Evolutionary conservation across 2,888 invertebrate genomes (phyloP).

Genomic region (Panzeria rudis): DNA sequence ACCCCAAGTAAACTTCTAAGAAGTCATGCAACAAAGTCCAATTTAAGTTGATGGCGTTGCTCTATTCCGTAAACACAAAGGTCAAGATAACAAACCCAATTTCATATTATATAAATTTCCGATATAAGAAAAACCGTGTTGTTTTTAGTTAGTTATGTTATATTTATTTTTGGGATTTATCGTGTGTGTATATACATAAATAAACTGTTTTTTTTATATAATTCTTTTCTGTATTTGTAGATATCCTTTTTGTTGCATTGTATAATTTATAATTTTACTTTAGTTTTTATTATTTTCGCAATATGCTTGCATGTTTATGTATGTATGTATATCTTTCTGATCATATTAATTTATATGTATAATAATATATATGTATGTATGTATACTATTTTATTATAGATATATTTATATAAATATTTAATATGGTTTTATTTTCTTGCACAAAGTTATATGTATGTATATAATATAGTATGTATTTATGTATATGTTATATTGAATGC

Average conservation of each 20-base stretch:
- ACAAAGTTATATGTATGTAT: constrained; percentile 54
- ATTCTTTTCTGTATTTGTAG: constrained; percentile 30
- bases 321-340: constrained; percentile 56
- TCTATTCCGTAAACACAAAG: too few relatives aligned
- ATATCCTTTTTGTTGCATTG: constrained; percentile 34
- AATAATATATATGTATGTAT: constrained; percentile 40
- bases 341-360: constrained; percentile 45
- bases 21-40: too few relatives aligned
- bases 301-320: constrained; percentile 52
- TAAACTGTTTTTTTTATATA: constrained; percentile 50
- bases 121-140: too few relatives aligned
- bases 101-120: too few relatives aligned
- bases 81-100: neutral
- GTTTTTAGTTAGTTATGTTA: constrained; percentile 64
- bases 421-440: constrained; percentile 51
- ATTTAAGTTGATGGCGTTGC: too few relatives aligned
- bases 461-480: constrained; percentile 34
- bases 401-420: constrained; percentile 50
- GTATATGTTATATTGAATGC: constrained; percentile 51
- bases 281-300: constrained; percentile 45
- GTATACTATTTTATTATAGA: constrained; percentile 19
- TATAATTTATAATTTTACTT: constrained; percentile 58
- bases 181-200: constrained; percentile 71
- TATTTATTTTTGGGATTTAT: constrained; percentile 66
- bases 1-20: too few relatives aligned